These are phyloP conservation scores for Clinocottus analis DNA, from an alignment of 2,113 vertebrate species.

Conservation along the genomic window DNA sequence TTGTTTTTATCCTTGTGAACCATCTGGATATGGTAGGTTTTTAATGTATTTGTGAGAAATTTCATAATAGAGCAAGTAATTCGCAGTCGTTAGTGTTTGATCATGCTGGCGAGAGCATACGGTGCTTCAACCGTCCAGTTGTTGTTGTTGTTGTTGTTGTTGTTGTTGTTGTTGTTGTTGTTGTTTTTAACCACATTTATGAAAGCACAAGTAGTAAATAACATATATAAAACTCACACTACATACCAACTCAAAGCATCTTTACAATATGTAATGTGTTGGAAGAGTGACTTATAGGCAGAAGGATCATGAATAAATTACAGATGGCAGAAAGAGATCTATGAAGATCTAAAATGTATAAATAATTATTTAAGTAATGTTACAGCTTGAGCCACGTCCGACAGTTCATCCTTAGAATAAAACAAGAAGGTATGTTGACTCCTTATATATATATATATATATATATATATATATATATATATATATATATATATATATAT, in stretches of 20 bases:
- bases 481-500: too few species aligned
- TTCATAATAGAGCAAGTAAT: background rate
- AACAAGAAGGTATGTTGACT: background rate
- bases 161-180: background rate
- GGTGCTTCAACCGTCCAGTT: background rate
- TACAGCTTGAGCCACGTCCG: background rate
- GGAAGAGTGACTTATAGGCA: background rate
- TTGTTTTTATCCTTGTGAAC: conserved; percentile 31
- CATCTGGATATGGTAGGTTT: conserved; percentile 27
- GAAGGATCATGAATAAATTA: background rate
- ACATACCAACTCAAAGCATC: background rate
- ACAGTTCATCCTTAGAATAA: background rate
- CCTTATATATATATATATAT: too few species aligned
- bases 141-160: background rate
- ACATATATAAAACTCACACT: background rate
- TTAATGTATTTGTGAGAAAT: conserved; percentile 17
- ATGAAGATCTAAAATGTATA: background rate
- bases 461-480: too few species aligned
- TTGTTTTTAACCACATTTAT: background rate
- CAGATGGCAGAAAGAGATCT: background rate
- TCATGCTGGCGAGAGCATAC: background rate
- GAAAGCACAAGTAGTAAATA: background rate
- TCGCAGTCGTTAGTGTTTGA: conserved; percentile 9
- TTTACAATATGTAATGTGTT: background rate
- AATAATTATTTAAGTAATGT: background rate